A percentile compares a stretch with the other conserved stretches of the same genome.
Conservation (phyloP, 1,140 invertebrate genomes). For the Drosophila albomicans region DNA sequence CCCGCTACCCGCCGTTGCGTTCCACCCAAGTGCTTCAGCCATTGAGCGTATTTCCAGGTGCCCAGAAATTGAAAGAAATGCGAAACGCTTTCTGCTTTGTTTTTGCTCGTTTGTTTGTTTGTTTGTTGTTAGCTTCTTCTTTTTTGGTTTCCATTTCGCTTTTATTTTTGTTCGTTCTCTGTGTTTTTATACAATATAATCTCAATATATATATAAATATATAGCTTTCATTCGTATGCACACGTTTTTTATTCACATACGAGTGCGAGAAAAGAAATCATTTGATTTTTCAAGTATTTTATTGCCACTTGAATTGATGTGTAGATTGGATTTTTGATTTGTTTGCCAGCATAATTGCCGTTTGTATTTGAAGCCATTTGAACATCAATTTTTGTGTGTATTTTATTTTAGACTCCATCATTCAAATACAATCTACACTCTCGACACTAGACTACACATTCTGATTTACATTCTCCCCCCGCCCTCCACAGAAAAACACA, state of each 20-base stretch:
- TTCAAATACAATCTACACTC: slow-evolving; percentile 24
- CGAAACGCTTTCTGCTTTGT: slow-evolving; percentile 4
- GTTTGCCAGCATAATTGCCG: slow-evolving; percentile 42
- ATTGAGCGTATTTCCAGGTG: slow-evolving; percentile 85
- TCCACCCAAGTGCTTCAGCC: slow-evolving; percentile 85
- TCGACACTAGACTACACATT: slow-evolving; percentile 32
- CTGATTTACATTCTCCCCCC: not conserved
- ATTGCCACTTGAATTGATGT: slow-evolving; percentile 49
- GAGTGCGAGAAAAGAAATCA: slow-evolving; percentile 6
- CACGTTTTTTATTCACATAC: slow-evolving; percentile 6
- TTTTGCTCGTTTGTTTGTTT: slow-evolving; percentile 39
- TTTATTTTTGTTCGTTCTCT: slow-evolving; percentile 3
- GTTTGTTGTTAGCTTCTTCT: slow-evolving; percentile 41
- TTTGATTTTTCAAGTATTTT: slow-evolving; percentile 42
- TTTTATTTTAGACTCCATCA: slow-evolving; percentile 45
- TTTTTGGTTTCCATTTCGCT: slow-evolving; percentile 21
- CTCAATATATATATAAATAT: slow-evolving; percentile 21
- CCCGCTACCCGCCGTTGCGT: slow-evolving; percentile 85
- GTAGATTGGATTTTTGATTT: slow-evolving; percentile 52
- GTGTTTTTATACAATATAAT: slow-evolving; percentile 27
- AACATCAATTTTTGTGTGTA: slow-evolving; percentile 3
- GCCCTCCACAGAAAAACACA: not conserved
- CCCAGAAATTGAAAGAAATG: slow-evolving; percentile 28
- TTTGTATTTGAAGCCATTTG: slow-evolving; percentile 27
- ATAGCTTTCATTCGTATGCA: slow-evolving; percentile 34